These are phyloP conservation scores for Aromia moschata DNA, from an alignment of 2,888 invertebrate species.

Conservation along the genomic window DNA sequence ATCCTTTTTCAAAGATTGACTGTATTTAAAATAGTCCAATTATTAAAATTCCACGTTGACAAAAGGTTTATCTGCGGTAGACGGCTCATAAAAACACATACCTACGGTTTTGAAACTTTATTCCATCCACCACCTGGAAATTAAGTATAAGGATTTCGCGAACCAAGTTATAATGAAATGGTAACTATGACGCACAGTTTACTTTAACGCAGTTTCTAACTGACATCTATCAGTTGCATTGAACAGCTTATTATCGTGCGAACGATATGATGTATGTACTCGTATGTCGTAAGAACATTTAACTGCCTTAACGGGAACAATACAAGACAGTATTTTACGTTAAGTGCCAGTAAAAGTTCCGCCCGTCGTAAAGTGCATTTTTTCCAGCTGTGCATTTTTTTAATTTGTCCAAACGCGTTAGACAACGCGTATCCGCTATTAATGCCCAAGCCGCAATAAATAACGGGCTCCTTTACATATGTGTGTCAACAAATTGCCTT, in stretches of 20 bases:
- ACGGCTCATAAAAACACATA: no score
- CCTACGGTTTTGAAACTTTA: no score
- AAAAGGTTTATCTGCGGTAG: no score
- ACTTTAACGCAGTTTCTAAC: no score
- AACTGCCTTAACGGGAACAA: not conserved
- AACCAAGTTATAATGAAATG: no score
- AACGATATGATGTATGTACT: not conserved
- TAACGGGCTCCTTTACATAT: slow-evolving; percentile 5
- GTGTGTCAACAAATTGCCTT: slow-evolving; percentile 20
- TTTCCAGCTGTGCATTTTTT: slow-evolving; percentile 3
- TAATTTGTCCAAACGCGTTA: slow-evolving; percentile 12
- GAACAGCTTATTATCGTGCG: not conserved
- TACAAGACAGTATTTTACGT: slow-evolving; percentile 11
- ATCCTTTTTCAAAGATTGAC: no score
- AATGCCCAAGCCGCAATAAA: slow-evolving; percentile 14
- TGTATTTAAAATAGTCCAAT: no score
- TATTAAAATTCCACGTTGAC: no score
- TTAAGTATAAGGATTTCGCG: no score
- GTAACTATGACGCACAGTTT: no score
- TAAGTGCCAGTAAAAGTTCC: slow-evolving; percentile 17
- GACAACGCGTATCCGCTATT: slow-evolving; percentile 20
- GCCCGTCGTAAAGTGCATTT: slow-evolving; percentile 3
- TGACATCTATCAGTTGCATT: no score
- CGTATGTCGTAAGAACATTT: slow-evolving; percentile 1
- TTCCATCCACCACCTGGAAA: no score